Base-by-base conservation (phyloP, 2,113 vertebrate genomes). In the Psilopogon haemacephalus region DNA sequence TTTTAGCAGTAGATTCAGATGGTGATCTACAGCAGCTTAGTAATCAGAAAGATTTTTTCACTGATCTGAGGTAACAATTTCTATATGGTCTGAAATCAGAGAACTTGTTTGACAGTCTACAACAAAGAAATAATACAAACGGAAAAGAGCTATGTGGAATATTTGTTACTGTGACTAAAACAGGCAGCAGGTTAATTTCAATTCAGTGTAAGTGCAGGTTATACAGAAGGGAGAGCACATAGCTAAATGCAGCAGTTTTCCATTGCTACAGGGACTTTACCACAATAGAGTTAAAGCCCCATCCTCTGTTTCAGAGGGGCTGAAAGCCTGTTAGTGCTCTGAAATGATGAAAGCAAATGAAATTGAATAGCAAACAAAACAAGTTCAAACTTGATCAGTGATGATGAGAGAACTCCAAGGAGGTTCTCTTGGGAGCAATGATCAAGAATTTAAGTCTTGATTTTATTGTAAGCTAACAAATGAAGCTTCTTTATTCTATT, bases 291-390 rank as follows among this genome's bases (percentile, higher is more conserved):
- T 76, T 89, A 72, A 90, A 92, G 89, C 63, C 55, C 28, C 37
- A 9, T 79, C 84, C 72, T 79, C 69, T 81, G 84, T 94, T 96
- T 95, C 89, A 94, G 81, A 37, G 21, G 93, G 93, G 86, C 84
- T 55, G 86, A 93, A 91, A 97, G 95, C 86, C 89, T 96, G 83
- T 78, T 77, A 74, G 80, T 97, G 92, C 92, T 97, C 96, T 94
- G 90, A 95, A 97, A 97, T 94, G 80, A 97, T 97, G 96, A 97
- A 97, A 97, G 96, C 80, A 93, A 86, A 42, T 74, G 95, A 95
- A 96, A 97, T 94, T 96, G 89, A 97, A 97, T 94, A 96, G 91
- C 97, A 97, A 96, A 97, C 96, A 97, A 97, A 96, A 97, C 95
- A 97, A 96, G 92, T 96, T 96, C 85, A 90, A 78, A 85, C 82